These are phyloP conservation scores for Aplochiton taeniatus DNA, from an alignment of 2,797 vertebrate genomes.

Conservation along the genomic window DNA sequence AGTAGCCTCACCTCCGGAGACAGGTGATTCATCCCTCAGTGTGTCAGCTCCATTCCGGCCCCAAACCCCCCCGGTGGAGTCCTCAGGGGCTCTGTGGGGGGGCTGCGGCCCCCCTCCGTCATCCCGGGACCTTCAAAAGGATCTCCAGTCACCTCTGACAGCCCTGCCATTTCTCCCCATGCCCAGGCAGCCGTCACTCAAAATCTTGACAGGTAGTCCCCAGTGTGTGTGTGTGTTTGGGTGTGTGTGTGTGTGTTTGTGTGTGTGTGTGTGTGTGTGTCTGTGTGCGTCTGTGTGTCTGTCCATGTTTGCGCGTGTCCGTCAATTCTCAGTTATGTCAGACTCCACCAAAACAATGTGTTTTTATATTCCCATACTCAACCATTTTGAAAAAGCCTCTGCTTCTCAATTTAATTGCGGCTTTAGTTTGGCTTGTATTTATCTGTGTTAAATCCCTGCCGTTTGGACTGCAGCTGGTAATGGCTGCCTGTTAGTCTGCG, in stretches of 20 bases:
- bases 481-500: slow-evolving; percentile 39
- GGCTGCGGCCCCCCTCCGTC: slow-evolving; percentile 20
- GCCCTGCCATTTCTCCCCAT: background rate
- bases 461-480: slow-evolving; percentile 40
- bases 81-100: background rate
- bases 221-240: background rate
- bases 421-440: slow-evolving; percentile 31
- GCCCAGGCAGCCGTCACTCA: background rate
- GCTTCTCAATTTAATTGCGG: slow-evolving; percentile 31
- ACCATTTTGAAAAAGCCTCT: background rate
- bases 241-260: background rate
- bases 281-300: background rate
- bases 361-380: too few species aligned
- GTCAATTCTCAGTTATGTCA: background rate
- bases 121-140: slow-evolving; percentile 8
- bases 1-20: background rate
- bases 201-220: too few species aligned
- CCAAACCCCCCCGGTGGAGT: slow-evolving; percentile 11
- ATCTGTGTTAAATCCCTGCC: slow-evolving; percentile 33
- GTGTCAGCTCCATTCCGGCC: slow-evolving; percentile 16
- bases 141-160: slow-evolving; percentile 14
- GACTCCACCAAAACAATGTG: too few species aligned
- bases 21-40: too few species aligned
- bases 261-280: slow-evolving; percentile 8
- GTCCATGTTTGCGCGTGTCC: background rate